These are phyloP conservation scores for Apamea anceps DNA, from an alignment of 2,888 invertebrate genomes.

Conservation along the genomic window DNA sequence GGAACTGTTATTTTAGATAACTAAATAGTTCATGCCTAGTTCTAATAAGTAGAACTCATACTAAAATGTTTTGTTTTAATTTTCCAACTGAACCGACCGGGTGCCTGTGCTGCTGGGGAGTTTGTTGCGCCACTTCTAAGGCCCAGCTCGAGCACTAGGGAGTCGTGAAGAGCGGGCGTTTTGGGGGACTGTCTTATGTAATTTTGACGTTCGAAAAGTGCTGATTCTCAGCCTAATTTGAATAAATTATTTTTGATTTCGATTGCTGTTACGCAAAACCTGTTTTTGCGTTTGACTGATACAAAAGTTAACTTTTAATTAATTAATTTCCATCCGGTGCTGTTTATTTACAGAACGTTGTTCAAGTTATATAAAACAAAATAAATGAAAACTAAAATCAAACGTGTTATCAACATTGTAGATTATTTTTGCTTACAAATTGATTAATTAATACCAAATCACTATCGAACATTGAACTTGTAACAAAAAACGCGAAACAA, in stretches of 20 bases:
- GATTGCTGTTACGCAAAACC: too few relatives aligned
- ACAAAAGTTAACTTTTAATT: too few relatives aligned
- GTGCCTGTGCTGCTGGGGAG: background rate
- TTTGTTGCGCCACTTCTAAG: too few relatives aligned
- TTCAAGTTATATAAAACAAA: background rate
- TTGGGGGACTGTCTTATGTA: too few relatives aligned
- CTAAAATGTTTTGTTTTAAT: background rate
- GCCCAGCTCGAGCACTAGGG: too few relatives aligned
- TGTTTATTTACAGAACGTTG: background rate
- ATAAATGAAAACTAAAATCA: constrained; percentile 3
- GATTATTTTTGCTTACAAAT: constrained; percentile 24
- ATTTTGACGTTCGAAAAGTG: too few relatives aligned
- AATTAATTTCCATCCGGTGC: background rate
- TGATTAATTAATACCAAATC: constrained; percentile 15
- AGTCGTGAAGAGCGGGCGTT: too few relatives aligned
- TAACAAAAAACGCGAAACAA: background rate
- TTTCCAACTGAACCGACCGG: background rate
- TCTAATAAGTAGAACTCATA: background rate
- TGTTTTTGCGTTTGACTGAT: background rate
- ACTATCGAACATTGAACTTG: constrained; percentile 10
- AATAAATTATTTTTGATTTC: too few relatives aligned
- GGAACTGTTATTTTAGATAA: constrained; percentile 10
- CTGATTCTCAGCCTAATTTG: too few relatives aligned
- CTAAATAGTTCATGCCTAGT: background rate
- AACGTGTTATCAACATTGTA: constrained; percentile 15